phyloP scores from a whole-genome alignment of 1,140 invertebrate species.

The Heliconius nattereri region DNA sequence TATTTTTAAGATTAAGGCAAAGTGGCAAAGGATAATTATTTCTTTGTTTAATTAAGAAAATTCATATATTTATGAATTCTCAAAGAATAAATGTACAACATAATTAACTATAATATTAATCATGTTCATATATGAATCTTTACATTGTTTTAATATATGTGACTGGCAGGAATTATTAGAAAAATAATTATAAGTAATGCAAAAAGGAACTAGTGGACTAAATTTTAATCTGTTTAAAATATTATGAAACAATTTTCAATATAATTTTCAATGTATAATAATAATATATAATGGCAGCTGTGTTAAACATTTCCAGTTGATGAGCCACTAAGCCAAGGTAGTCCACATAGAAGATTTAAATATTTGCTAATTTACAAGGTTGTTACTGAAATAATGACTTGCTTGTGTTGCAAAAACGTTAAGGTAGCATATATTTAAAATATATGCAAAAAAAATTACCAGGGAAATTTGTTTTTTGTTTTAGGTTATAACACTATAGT shows the following conservation, averaged over 20 bases:
- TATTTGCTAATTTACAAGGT: slow-evolving; percentile 69
- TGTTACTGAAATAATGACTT: slow-evolving; percentile 40
- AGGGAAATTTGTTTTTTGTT: not conserved
- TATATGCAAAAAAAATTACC: not conserved
- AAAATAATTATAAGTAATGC: not conserved
- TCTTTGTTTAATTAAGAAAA: not conserved
- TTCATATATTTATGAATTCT: not conserved
- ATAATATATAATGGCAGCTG: slow-evolving; percentile 28
- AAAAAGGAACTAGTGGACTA: not conserved
- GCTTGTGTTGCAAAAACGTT: slow-evolving; percentile 13
- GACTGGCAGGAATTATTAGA: not conserved
- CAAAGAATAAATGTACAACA: not conserved
- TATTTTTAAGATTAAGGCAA: not conserved
- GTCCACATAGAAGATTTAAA: slow-evolving; percentile 65
- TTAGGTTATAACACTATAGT: not conserved
- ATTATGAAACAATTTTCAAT: not conserved
- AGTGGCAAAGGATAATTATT: not conserved
- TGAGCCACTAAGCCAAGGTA: slow-evolving; percentile 60
- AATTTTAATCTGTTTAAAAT: not conserved
- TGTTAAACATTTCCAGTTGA: slow-evolving; percentile 53
- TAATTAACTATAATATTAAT: not conserved
- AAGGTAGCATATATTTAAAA: slow-evolving; percentile 15
- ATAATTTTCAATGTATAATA: not conserved
- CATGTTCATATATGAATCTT: not conserved
- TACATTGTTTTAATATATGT: not conserved